Conservation (phyloP, 2,797 vertebrate genomes). For the Glossophaga mutica region DNA sequence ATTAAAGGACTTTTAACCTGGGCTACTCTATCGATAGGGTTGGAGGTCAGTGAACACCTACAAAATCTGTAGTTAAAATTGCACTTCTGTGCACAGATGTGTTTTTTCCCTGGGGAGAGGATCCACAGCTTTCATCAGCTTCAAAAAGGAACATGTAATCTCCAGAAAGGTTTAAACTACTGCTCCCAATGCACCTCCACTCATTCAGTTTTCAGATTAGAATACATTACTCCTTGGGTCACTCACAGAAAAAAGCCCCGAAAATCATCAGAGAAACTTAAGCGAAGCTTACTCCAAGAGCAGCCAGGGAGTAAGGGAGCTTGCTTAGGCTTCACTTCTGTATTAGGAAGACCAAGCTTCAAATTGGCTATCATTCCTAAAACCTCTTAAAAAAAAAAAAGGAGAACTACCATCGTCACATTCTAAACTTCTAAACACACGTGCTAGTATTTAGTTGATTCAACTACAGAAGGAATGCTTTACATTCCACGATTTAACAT, state of each 20-base stretch:
- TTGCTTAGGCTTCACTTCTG: not conserved
- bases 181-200: constrained; percentile 10
- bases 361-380: not conserved
- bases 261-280: not conserved
- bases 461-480: not conserved
- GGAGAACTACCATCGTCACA: not conserved
- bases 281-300: not conserved
- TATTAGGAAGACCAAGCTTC: constrained; percentile 1
- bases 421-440: constrained; percentile 51
- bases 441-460: constrained; percentile 31
- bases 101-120: not conserved
- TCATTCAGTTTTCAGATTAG: not conserved
- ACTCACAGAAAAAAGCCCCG: not conserved
- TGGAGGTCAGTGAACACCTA: not conserved
- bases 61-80: not conserved
- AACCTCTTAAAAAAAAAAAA: not conserved
- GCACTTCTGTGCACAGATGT: not conserved
- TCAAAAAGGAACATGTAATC: not conserved
- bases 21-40: not conserved
- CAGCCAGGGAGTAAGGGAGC: not conserved
- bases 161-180: not conserved
- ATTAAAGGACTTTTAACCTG: not conserved
- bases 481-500: constrained; percentile 6
- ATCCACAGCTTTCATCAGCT: not conserved
- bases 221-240: not conserved